phyloP scores from a whole-genome alignment of 2,797 vertebrate genomes.

The Peromyscus melanophrys region DNA sequence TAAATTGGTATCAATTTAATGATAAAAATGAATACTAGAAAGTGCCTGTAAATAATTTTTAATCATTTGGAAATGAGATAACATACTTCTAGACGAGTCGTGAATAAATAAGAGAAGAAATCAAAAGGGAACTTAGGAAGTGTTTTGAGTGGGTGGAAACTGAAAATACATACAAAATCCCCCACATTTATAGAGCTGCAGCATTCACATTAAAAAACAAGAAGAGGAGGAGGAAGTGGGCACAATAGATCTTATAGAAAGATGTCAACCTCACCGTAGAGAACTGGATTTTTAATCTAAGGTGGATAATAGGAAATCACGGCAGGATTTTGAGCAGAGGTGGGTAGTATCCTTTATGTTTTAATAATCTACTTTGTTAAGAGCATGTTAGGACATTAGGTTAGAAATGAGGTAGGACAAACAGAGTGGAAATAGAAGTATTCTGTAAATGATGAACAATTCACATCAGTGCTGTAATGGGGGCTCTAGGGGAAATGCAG shows the following conservation, averaged over 20 bases:
- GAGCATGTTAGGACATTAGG: neutral
- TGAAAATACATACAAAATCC: constrained; percentile 27
- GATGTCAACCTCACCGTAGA: neutral
- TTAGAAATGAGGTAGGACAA: neutral
- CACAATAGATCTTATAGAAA: neutral
- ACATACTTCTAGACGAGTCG: neutral
- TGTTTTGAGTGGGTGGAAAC: constrained; percentile 51
- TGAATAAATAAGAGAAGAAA: constrained; percentile 39
- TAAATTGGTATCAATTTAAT: constrained; percentile 24
- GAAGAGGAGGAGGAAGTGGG: neutral
- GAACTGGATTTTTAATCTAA: neutral
- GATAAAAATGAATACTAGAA: neutral
- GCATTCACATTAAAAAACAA: neutral
- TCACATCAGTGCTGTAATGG: neutral
- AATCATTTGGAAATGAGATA: constrained; percentile 27
- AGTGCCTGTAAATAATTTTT: neutral
- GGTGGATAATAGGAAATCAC: neutral
- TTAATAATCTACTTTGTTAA: neutral
- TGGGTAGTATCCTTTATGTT: neutral
- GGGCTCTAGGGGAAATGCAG: neutral
- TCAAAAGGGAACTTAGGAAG: constrained; percentile 25
- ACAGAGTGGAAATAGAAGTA: neutral
- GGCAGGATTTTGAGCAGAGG: neutral
- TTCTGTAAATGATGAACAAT: neutral
- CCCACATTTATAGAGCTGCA: neutral